A percentile compares a stretch with the other conserved stretches of the same genome.
Evolutionary conservation across 1,140 invertebrate genomes (phyloP).

Genomic region (Choristoneura fumiferana): DNA sequence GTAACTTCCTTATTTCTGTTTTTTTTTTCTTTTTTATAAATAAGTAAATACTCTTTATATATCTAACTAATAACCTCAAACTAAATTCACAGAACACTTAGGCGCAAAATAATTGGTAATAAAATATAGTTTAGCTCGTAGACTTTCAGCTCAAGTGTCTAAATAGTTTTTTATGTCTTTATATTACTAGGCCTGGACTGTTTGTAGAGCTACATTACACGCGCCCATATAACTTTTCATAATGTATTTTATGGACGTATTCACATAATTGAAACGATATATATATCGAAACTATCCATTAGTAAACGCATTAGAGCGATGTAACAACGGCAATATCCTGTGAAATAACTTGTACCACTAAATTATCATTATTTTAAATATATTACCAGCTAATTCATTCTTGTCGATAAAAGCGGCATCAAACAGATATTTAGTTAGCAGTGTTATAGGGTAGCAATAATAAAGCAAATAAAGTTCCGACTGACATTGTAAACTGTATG

Average conservation of each 20-base stretch:
- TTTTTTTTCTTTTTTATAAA: too few relatives aligned
- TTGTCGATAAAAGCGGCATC: too few relatives aligned
- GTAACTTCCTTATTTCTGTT: too few relatives aligned
- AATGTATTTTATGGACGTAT: constrained; percentile 45
- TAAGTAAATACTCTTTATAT: too few relatives aligned
- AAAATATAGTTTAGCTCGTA: neutral
- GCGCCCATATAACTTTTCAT: constrained; percentile 39
- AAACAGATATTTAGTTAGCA: too few relatives aligned
- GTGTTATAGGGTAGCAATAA: too few relatives aligned
- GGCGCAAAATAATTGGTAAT: neutral
- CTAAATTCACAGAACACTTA: neutral
- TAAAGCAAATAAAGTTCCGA: too few relatives aligned
- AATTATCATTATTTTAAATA: too few relatives aligned
- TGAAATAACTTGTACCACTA: too few relatives aligned
- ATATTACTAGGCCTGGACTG: neutral
- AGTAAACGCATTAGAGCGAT: constrained; percentile 33
- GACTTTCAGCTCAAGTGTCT: constrained; percentile 3
- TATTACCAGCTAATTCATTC: too few relatives aligned
- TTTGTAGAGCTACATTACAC: neutral
- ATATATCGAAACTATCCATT: constrained; percentile 56
- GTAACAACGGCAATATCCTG: neutral
- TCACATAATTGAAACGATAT: constrained; percentile 36
- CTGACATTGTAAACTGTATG: neutral
- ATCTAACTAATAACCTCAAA: neutral
- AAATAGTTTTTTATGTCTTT: neutral